Base-by-base conservation (phyloP, 2,888 invertebrate species). In the Amorpha juglandis region DNA sequence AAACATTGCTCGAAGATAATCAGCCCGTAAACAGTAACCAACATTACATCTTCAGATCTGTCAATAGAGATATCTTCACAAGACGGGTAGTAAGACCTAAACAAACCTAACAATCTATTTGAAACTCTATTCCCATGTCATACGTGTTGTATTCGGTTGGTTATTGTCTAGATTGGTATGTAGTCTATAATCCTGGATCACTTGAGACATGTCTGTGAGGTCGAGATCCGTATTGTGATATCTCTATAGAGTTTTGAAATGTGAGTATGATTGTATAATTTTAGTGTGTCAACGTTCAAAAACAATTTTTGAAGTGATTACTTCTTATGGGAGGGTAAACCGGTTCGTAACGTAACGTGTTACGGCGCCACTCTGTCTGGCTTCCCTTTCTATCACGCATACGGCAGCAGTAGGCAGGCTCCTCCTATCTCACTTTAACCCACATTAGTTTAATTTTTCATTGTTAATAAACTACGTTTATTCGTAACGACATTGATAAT, bases 171-270 rank as follows among this genome's bases (percentile, higher is more conserved):
- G 68, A 69, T 63, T 53, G 67, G 55, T 58, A 65, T 65, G 64
- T 65, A 58, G 53, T 42, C 52, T 70, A 81, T 89, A 89, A 89
- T 86, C 88, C 84, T 69, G 85, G 86, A 89, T 88, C 87, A 88
- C 83, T 84, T 78, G 82, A 86, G 83, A 86, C 80, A 74, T 70
- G 83, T 82, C 80, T 76, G 76, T 75, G 76, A 79, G 79, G 77
- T 80, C 70, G 80, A 74, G 79, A 79, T 83, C 74, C 72, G 78
- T 78, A 74, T 82, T 75, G 68, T 69, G 72, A n/a, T 68, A 71
- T 71, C 51, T 70, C 64, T 66, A 70, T 63, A 70, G 78, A 79
- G 78, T 19, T 48, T 47, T 47, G 35, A 70, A 50, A 42, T 62
- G 47, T 53, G 33, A 6, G 35, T 47, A 21, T 47, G 35, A 33